Evolutionary conservation across 2,113 vertebrate genomes (phyloP).

Genomic region (Talpa occidentalis): DNA sequence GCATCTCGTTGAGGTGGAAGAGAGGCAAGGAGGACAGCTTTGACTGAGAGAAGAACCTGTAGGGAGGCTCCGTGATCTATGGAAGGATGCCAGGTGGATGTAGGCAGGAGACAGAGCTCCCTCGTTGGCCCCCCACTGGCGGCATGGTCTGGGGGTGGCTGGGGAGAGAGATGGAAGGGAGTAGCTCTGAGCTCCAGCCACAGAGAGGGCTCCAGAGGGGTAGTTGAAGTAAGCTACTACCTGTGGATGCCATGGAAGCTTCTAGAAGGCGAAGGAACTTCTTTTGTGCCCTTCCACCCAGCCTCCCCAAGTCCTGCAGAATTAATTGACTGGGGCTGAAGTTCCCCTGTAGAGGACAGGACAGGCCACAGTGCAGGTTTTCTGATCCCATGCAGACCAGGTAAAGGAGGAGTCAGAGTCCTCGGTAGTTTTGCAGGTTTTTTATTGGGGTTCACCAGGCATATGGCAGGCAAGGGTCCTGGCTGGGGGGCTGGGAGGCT

Average conservation of each 20-base stretch:
- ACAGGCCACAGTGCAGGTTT: no score
- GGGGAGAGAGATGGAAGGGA: no score
- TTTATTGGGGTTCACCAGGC: no score
- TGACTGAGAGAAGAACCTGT: no score
- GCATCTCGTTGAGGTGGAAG: background rate
- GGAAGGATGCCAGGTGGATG: fast-evolving
- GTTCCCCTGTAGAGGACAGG: no score
- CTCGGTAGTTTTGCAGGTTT: no score
- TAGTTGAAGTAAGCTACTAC: background rate
- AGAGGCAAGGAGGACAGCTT: background rate
- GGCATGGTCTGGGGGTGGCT: background rate
- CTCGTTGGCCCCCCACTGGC: fast-evolving
- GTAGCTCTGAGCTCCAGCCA: background rate
- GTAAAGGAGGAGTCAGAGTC: no score
- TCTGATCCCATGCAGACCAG: no score
- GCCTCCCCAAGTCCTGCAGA: background rate
- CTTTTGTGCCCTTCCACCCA: background rate
- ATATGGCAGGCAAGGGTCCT: no score
- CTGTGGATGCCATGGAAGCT: background rate
- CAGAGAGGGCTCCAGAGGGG: background rate
- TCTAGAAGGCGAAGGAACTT: background rate
- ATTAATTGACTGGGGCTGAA: background rate
- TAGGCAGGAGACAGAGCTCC: background rate
- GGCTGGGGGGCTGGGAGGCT: no score
- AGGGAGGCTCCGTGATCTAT: fast-evolving